A percentile compares a stretch with the other conserved stretches of the same genome.
These are phyloP conservation scores for Seriola dumerili DNA, from an alignment of 2,113 vertebrate species.

Conservation along the genomic window DNA sequence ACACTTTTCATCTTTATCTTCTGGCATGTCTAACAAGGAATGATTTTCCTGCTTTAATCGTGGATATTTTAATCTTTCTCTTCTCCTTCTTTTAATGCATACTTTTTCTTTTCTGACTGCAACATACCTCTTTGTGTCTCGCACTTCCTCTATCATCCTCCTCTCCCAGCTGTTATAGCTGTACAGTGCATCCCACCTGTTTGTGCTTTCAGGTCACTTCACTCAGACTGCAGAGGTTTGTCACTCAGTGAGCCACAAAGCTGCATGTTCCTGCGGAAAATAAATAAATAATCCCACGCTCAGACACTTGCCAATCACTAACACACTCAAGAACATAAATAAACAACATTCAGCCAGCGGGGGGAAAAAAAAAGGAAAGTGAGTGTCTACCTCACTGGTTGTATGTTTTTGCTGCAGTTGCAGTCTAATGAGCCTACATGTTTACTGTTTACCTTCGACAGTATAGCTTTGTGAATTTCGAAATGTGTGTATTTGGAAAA, in stretches of 20 bases:
- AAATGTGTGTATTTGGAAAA: conserved; percentile 43
- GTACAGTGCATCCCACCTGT: conserved; percentile 31
- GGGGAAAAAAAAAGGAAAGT: too few relatives aligned
- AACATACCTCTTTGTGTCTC: background rate
- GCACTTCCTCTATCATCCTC: background rate
- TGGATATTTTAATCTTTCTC: background rate
- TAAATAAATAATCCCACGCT: conserved; percentile 81
- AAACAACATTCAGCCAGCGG: conserved; percentile 64
- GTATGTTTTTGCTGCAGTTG: conserved; percentile 63
- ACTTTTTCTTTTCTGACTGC: background rate
- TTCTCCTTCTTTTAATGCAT: background rate
- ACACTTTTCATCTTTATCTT: background rate
- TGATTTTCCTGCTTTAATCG: background rate
- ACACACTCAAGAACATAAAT: conserved; percentile 73
- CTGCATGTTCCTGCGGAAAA: conserved; percentile 63
- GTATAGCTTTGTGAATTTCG: conserved; percentile 40
- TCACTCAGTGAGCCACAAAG: conserved; percentile 37
- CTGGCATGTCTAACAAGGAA: background rate
- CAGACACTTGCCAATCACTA: conserved; percentile 71
- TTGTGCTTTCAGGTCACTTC: conserved; percentile 43
- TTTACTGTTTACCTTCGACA: conserved; percentile 76
- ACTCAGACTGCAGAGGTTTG: conserved; percentile 2
- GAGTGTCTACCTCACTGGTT: conserved; percentile 40
- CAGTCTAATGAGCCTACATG: conserved; percentile 58
- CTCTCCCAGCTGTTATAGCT: conserved; percentile 3